Percentiles rank a stretch among this genome's conserved stretches.
These are phyloP conservation scores for Scaptodrosophila latifasciaeformis DNA, from an alignment of 2,888 invertebrate genomes.

Conservation along the genomic window DNA sequence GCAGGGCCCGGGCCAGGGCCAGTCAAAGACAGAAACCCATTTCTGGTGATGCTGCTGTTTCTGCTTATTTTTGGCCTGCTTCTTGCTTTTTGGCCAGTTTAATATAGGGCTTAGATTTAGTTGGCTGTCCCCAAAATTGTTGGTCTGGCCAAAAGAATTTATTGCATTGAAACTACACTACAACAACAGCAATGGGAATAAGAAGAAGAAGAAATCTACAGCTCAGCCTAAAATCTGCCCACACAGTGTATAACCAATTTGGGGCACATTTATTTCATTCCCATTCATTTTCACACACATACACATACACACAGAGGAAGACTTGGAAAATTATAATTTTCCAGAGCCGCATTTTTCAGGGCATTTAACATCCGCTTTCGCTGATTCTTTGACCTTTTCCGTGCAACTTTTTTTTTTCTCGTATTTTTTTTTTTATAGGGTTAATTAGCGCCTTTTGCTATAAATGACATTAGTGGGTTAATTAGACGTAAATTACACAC, in stretches of 20 bases:
- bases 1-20: slow-evolving; percentile 44
- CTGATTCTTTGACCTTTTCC: neutral
- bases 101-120: slow-evolving; percentile 13
- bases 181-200: too few species aligned
- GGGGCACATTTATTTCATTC: slow-evolving; percentile 28
- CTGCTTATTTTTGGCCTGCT: slow-evolving; percentile 6
- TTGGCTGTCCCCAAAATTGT: slow-evolving; percentile 5
- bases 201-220: too few species aligned
- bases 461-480: slow-evolving; percentile 63
- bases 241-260: too few species aligned
- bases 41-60: neutral
- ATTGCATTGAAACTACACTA: too few species aligned
- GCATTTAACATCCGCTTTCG: neutral
- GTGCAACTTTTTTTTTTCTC: slow-evolving; percentile 20
- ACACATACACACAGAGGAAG: too few species aligned
- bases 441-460: slow-evolving; percentile 58
- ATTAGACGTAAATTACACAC: slow-evolving; percentile 42
- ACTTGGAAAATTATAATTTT: too few species aligned
- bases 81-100: too few species aligned
- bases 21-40: slow-evolving; percentile 48
- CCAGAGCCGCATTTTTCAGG: too few species aligned
- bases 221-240: too few species aligned
- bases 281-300: slow-evolving; percentile 29
- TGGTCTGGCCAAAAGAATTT: slow-evolving; percentile 20
- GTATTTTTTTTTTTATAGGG: slow-evolving; percentile 46